Evolutionary conservation across 2,797 vertebrate genomes (phyloP), one percentile per base, ranked within the genome.

Genomic region (Columba guinea): DNA sequence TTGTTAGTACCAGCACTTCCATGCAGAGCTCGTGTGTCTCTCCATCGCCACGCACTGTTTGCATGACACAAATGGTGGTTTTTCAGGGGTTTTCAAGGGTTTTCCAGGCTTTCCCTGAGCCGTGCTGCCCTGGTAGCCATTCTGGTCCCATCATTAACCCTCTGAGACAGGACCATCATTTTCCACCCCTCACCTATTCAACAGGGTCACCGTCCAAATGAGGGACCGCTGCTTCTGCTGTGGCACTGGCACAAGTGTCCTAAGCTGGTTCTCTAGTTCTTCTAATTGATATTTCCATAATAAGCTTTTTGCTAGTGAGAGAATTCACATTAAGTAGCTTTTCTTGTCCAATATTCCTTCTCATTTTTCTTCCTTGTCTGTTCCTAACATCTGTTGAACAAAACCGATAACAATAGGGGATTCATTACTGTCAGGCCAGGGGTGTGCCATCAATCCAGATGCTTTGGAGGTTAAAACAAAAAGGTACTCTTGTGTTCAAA

Each of bases 361-460:
- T 91, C 91, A 85, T 97, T 95, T 97, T 73, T 97, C 95, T 94
- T 84, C 75, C 74, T 77, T 56, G 87, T 89, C 95, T 84, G 68
- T 69, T 22, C 13, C 30, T 62, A 96, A 87, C 96, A 98, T 96
- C 95, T 97, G 97, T 39, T 84, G 87, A 95, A 93, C 70, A 71
- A 97, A 97, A 93, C 3, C 80, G 96, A 46, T 79, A 85, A 60
- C 90, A 90, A 67, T 32, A 64, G 92, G 86, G 80, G 55, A 89
- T 52, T 51, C 74, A 73, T 24, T 73, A 60, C 39, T 67, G 90
- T 48, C 76, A 13, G 44, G 56, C 91, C 39, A 59, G 62, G 65
- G 67, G 63, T 35, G 37, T n/a, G 1, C 30, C 74, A 79, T 87
- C 93, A 49, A 55, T 63, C 81, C 93, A 74, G 53, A 69, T 27